Evolutionary conservation across 2,888 invertebrate species (phyloP).

Genomic region (Chaitophorus viminalis): DNA sequence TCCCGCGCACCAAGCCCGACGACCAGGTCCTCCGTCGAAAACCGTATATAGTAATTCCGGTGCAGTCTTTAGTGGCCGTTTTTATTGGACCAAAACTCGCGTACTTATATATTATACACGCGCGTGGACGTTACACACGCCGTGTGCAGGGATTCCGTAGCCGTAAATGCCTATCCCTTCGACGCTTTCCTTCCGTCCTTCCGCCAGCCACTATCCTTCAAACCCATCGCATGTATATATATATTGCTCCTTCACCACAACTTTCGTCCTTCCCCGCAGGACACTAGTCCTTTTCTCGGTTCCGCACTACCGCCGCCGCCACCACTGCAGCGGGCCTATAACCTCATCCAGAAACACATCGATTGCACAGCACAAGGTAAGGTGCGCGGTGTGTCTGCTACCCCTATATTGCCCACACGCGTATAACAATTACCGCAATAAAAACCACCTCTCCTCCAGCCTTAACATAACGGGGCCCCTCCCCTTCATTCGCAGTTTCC

Average conservation of each 20-base stretch:
- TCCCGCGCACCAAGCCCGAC: not conserved
- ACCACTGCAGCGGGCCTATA: not conserved
- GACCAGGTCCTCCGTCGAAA: not conserved
- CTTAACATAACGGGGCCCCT: not conserved
- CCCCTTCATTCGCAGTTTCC: not conserved
- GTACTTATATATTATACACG: not conserved
- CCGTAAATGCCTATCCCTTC: not conserved
- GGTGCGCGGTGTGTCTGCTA: not conserved
- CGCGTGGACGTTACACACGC: not conserved
- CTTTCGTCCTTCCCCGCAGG: not conserved
- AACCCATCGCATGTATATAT: no score
- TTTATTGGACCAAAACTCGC: slow-evolving; percentile 7
- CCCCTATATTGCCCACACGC: not conserved
- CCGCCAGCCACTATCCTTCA: not conserved
- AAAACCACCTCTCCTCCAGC: slow-evolving; percentile 15
- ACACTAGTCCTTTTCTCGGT: no score
- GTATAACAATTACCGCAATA: slow-evolving; percentile 48
- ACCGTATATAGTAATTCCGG: not conserved
- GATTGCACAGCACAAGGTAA: not conserved
- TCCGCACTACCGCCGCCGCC: not conserved
- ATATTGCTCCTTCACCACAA: not conserved
- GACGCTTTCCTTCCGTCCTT: not conserved
- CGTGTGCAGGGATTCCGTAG: not conserved
- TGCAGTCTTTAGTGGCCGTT: not conserved
- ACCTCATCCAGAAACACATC: not conserved